Evolutionary conservation across 2,113 vertebrate species (phyloP), one percentile per base, ranked within the genome.

Genomic region (Eulacestoma nigropectus): DNA sequence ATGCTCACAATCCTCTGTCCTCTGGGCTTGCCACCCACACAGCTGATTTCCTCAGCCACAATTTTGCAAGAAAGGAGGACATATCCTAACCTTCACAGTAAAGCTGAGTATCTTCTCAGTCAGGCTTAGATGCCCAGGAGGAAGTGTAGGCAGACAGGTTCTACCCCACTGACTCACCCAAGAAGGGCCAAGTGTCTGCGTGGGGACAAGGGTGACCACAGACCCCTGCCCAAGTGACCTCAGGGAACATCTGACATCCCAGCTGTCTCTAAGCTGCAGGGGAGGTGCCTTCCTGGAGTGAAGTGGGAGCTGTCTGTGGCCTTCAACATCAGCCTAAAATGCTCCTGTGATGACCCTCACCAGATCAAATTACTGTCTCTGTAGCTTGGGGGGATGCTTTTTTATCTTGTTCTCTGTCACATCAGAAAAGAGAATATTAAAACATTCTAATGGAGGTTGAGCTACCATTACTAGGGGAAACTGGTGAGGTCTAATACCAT

Each of bases 131-230:
- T 23, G 26, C 6, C 19, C 21, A 73, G 23, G 37, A 90, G 23
- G 26, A 90, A 88, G 29, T 0, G 1, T 0, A 44, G 35, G 33
- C 23, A 59, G 44, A 59, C 46, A 77, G 27, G 25, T 47, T 93
- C 42, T 74, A 25, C 13, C 46, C 29, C 8, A 4, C 10, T 56
- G 44, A 56, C 15, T 72, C n/a, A 53, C 26, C 16, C 37, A 35
- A 5, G 17, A 73, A 67, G 33, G 35, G 12, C 11, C 46, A 83
- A 77, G 27, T 23, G 33, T 47, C 50, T 87, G 16, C 12, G 4
- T 9, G 8, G 17, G 37, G 14, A 19, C 2, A 18, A 30, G 10
- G 14, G 26, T 2, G 0, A 53, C 8, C n/a, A 63, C 33, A 42
- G 22, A 35, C 7, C 8, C n/a, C 23, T 16, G 22, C 30, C 70